These are phyloP conservation scores for Plemyria rubiginata DNA, from an alignment of 2,888 invertebrate species.

Conservation along the genomic window DNA sequence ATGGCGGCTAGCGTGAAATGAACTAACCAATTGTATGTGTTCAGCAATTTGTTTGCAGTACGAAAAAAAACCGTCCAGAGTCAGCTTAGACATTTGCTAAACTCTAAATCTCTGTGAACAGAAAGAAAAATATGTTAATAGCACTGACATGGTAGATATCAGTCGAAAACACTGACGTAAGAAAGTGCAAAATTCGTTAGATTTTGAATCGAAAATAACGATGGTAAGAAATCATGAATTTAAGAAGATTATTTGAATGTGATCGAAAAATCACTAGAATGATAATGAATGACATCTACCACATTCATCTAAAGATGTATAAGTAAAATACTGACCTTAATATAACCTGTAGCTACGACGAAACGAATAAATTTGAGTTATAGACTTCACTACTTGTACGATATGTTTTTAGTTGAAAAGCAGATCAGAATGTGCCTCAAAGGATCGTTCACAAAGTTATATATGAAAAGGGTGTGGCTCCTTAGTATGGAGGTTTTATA, in stretches of 20 bases:
- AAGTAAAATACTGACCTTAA: constrained; percentile 40
- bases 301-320: constrained; percentile 19
- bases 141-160: constrained; percentile 31
- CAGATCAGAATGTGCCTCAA: constrained; percentile 69
- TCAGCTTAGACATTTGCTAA: constrained; percentile 79
- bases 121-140: constrained; percentile 67
- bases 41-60: constrained; percentile 85
- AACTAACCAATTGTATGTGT: constrained; percentile 84
- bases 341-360: constrained; percentile 38
- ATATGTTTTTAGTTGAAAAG: constrained; percentile 80
- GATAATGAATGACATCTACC: constrained; percentile 29
- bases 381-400: constrained; percentile 72
- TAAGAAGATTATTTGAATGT: background rate
- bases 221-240: too few relatives aligned
- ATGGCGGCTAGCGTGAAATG: constrained; percentile 59
- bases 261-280: constrained; percentile 19
- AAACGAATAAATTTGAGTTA: constrained; percentile 26
- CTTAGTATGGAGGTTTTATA: constrained; percentile 57
- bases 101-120: constrained; percentile 77
- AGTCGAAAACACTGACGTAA: constrained; percentile 10
- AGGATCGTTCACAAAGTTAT: constrained; percentile 65
- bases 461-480: constrained; percentile 48
- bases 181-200: background rate
- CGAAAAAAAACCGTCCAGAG: constrained; percentile 83
- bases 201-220: background rate